These are phyloP conservation scores for Entomobrya multifasciata DNA, from an alignment of 2,888 invertebrate genomes.

Conservation along the genomic window DNA sequence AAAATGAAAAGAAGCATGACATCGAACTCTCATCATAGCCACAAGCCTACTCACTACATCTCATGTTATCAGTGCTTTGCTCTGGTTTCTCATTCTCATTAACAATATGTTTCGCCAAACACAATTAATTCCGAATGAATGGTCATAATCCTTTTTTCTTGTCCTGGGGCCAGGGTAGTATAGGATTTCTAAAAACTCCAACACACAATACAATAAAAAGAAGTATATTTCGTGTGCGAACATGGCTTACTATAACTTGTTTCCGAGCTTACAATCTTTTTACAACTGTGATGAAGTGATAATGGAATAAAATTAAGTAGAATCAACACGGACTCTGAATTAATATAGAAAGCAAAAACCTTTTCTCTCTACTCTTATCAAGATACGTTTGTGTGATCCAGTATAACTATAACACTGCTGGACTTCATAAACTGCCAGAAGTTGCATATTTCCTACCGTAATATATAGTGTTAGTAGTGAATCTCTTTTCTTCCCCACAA, in stretches of 20 bases:
- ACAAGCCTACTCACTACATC: constrained; percentile 16
- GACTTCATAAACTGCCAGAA: too few species aligned
- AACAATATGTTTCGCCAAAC: constrained; percentile 57
- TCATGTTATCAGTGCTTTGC: constrained; percentile 41
- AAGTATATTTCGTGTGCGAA: background rate
- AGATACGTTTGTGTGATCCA: too few species aligned
- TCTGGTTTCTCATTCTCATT: constrained; percentile 63
- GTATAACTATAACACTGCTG: too few species aligned
- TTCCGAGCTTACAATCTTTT: background rate
- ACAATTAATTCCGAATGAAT: constrained; percentile 67
- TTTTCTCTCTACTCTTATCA: too few species aligned
- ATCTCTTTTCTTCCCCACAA: constrained; percentile 23
- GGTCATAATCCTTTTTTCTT: constrained; percentile 64
- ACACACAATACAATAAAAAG: background rate
- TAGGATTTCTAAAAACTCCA: constrained; percentile 17
- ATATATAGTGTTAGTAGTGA: background rate
- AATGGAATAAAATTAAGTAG: background rate
- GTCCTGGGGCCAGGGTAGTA: constrained; percentile 67
- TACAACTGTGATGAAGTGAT: too few species aligned
- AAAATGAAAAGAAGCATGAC: constrained; percentile 17
- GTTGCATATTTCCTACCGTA: too few species aligned
- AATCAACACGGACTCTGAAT: background rate
- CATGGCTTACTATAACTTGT: too few species aligned
- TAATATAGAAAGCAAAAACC: background rate
- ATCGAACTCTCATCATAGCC: background rate